phyloP scores from a whole-genome alignment of 2,797 vertebrate species.

The Spatula versicolor region DNA sequence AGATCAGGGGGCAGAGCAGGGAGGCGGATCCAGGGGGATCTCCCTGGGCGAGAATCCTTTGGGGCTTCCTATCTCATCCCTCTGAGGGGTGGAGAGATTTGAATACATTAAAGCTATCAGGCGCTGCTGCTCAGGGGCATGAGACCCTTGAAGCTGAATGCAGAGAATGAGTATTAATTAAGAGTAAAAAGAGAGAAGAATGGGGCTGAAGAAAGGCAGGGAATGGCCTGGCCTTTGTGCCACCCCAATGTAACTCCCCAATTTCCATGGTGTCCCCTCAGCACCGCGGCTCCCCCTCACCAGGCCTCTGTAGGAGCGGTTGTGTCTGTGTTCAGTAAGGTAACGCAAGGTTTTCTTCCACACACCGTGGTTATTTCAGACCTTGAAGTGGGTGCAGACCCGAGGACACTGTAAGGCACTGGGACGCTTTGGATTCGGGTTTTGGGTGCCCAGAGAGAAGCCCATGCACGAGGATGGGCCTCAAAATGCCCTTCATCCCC shows the following conservation, averaged over 20 bases:
- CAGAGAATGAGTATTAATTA: slow-evolving; percentile 26
- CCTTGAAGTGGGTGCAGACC: neutral
- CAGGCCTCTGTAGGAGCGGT: too few relatives aligned
- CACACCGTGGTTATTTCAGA: rapidly evolving
- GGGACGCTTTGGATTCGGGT: neutral
- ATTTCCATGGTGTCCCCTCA: neutral
- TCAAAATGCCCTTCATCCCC: neutral
- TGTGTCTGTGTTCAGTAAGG: neutral
- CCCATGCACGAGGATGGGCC: rapidly evolving
- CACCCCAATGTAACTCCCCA: neutral
- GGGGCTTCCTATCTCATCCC: neutral
- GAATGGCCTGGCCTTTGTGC: neutral
- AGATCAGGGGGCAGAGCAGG: neutral
- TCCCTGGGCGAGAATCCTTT: neutral
- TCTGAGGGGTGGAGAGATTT: neutral
- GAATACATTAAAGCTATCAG: neutral
- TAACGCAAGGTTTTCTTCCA: neutral
- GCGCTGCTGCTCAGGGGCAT: neutral
- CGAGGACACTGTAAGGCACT: neutral
- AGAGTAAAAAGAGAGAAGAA: neutral
- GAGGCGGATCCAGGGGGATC: neutral
- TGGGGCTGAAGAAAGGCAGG: neutral
- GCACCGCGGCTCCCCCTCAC: neutral
- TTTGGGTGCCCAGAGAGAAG: neutral
- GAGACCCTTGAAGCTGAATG: slow-evolving; percentile 11